Evolutionary conservation across 2,888 invertebrate genomes (phyloP).

Genomic region (Orgyia antiqua): DNA sequence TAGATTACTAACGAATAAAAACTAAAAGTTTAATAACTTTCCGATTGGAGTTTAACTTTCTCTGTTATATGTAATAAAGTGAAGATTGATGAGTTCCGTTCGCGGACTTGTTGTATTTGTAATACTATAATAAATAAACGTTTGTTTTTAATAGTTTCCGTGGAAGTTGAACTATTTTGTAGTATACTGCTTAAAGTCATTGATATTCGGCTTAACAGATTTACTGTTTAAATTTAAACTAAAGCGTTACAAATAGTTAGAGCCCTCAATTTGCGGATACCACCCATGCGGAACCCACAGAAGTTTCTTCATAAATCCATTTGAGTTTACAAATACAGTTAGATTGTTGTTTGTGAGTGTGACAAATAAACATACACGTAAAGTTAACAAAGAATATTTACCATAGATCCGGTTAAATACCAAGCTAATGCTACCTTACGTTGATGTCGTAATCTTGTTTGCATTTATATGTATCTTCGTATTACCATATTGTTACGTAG

Average conservation of each 20-base stretch:
- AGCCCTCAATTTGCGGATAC: too few species aligned
- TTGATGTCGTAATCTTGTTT: conserved; percentile 36
- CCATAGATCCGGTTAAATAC: conserved; percentile 29
- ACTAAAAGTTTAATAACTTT: conserved; percentile 12
- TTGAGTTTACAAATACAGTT: too few species aligned
- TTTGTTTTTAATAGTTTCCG: too few species aligned
- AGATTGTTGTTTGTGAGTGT: not conserved
- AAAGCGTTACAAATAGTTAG: too few species aligned
- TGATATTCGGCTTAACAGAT: too few species aligned
- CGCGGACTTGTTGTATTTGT: not conserved
- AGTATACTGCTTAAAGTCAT: not conserved
- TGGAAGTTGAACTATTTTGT: not conserved
- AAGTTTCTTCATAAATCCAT: too few species aligned
- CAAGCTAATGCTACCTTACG: conserved; percentile 9
- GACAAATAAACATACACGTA: not conserved
- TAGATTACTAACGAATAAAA: conserved; percentile 3
- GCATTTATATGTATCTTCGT: conserved; percentile 31
- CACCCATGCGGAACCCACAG: too few species aligned
- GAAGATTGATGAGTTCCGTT: not conserved
- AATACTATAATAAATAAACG: not conserved
- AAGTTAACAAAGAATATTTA: conserved; percentile 21
- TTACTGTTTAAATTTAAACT: too few species aligned
- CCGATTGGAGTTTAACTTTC: conserved; percentile 14
- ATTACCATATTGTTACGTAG: conserved; percentile 31
- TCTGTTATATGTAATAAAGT: conserved; percentile 17